A percentile compares a stretch with the other conserved stretches of the same genome.
Evolutionary conservation across 2,888 invertebrate species (phyloP).

Genomic region (Cremastobaeus sp.): DNA sequence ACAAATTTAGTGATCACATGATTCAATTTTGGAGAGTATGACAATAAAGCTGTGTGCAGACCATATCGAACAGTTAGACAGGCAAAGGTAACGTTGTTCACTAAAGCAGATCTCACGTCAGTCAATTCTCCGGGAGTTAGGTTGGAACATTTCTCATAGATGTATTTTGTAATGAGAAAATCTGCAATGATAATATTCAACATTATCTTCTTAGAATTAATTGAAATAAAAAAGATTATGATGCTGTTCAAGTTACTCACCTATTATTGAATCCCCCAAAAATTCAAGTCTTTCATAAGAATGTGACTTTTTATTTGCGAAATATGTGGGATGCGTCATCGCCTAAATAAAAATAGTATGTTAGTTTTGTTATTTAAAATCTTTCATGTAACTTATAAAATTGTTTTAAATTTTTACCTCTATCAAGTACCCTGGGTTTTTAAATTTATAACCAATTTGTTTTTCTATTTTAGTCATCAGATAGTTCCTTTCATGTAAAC

Average conservation of each 20-base stretch:
- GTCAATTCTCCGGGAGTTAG: slow-evolving; percentile 93
- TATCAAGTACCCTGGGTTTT: slow-evolving; percentile 87
- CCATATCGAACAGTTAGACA: slow-evolving; percentile 91
- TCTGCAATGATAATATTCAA: slow-evolving; percentile 79
- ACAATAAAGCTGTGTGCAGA: slow-evolving; percentile 86
- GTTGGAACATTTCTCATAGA: slow-evolving; percentile 86
- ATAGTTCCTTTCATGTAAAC: slow-evolving; percentile 77
- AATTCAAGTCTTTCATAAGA: slow-evolving; percentile 95
- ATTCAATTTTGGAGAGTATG: slow-evolving; percentile 79
- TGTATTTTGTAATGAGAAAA: slow-evolving; percentile 91
- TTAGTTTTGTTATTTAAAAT: neutral
- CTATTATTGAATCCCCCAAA: slow-evolving; percentile 92
- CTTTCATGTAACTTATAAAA: too few relatives aligned
- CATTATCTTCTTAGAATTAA: neutral
- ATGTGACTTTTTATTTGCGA: slow-evolving; percentile 88
- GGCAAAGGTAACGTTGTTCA: slow-evolving; percentile 97
- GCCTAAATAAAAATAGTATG: slow-evolving; percentile 81
- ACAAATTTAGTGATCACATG: slow-evolving; percentile 83
- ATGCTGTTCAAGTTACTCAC: slow-evolving; percentile 75
- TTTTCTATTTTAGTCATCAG: slow-evolving; percentile 80
- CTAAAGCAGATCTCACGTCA: slow-evolving; percentile 95
- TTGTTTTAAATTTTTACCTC: slow-evolving; percentile 79
- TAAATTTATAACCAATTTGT: slow-evolving; percentile 87
- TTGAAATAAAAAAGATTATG: neutral
- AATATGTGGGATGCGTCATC: slow-evolving; percentile 94